phyloP scores from a whole-genome alignment of 2,113 vertebrate species.

The Picathartes gymnocephalus region DNA sequence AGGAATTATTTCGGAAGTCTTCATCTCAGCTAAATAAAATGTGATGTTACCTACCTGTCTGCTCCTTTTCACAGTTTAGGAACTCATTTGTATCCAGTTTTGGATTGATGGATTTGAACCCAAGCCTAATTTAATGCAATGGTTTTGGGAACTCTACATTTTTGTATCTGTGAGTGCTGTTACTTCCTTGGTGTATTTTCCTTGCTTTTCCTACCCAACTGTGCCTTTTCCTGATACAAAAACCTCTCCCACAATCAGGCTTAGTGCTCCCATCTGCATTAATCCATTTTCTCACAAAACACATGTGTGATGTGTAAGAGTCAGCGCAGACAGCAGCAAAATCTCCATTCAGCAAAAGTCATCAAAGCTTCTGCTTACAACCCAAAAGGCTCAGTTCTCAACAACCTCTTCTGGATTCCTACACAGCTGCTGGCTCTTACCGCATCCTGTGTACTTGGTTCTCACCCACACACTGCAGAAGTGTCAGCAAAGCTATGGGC shows the following conservation, averaged over 20 bases:
- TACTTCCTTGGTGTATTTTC: background rate
- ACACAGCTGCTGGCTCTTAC: background rate
- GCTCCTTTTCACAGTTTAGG: background rate
- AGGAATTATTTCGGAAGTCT: background rate
- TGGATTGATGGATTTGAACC: background rate
- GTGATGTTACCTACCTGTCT: background rate
- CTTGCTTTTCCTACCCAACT: background rate
- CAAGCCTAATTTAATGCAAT: background rate
- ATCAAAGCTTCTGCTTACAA: background rate
- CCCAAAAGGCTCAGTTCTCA: background rate
- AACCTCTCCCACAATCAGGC: background rate
- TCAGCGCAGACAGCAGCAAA: background rate
- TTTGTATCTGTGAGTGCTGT: background rate
- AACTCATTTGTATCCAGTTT: background rate
- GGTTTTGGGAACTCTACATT: background rate
- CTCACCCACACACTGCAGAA: background rate
- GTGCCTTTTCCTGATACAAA: background rate
- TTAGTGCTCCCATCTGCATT: background rate
- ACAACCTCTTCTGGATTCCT: background rate
- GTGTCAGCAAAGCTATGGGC: background rate
- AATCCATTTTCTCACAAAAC: background rate
- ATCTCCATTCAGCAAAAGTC: background rate
- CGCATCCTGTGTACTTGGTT: background rate
- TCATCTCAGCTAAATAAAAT: background rate
- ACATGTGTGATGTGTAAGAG: background rate